A percentile compares a stretch with the other conserved stretches of the same genome.
phyloP scores from a whole-genome alignment of 2,797 vertebrate species.

The Tiaroga cobitis region DNA sequence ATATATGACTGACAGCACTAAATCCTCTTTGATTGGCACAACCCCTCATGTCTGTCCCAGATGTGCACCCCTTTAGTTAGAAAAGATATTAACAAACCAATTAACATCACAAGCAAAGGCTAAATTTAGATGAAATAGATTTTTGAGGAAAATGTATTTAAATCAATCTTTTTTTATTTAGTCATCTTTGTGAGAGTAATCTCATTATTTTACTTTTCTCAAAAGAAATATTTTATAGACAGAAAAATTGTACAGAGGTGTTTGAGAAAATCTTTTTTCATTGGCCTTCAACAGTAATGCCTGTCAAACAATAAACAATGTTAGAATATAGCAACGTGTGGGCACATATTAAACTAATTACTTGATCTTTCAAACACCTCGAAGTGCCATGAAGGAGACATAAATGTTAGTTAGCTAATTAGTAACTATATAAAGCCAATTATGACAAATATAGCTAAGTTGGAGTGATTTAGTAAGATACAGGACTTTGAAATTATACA shows the following conservation, averaged over 20 bases:
- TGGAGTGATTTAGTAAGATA: slow-evolving; percentile 7
- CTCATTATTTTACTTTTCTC: neutral
- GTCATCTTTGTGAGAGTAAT: neutral
- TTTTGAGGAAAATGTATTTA: slow-evolving; percentile 9
- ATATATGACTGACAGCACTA: slow-evolving; percentile 34
- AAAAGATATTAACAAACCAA: slow-evolving; percentile 34
- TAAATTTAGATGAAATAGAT: slow-evolving; percentile 2
- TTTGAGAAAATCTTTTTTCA: slow-evolving; percentile 3
- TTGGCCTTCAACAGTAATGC: slow-evolving; percentile 3
- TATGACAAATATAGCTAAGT: slow-evolving; percentile 6
- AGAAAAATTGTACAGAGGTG: slow-evolving; percentile 11
- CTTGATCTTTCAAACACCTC: slow-evolving; percentile 29
- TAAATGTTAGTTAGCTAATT: slow-evolving; percentile 35
- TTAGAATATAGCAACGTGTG: slow-evolving; percentile 32
- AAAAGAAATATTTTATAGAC: neutral
- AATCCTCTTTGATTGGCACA: slow-evolving; percentile 31
- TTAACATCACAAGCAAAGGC: slow-evolving; percentile 11
- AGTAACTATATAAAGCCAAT: slow-evolving; percentile 11
- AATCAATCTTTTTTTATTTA: neutral
- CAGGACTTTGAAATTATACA: neutral
- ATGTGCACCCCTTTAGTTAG: slow-evolving; percentile 22
- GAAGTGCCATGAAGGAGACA: slow-evolving; percentile 2
- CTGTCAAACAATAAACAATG: slow-evolving; percentile 18
- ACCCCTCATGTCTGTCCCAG: slow-evolving; percentile 24
- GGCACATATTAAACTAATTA: slow-evolving; percentile 25